Evolutionary conservation across 1,140 invertebrate genomes (phyloP).

Genomic region (Anthonomus grandis): DNA sequence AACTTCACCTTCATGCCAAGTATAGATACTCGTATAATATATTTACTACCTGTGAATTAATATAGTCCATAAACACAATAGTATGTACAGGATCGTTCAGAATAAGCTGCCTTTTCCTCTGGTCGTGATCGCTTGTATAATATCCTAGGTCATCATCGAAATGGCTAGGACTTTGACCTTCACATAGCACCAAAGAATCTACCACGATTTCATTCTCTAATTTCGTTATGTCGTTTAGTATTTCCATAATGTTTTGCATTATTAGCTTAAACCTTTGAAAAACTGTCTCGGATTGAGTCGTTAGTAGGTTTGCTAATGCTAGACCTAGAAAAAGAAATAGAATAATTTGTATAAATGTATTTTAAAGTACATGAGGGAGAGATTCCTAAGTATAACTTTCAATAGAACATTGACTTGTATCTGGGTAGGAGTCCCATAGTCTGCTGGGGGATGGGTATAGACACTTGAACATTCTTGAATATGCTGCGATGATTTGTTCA

Average conservation of each 20-base stretch:
- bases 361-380: no score
- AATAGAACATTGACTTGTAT: no score
- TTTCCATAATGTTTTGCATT: slow-evolving; percentile 74
- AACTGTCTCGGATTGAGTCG: slow-evolving; percentile 63
- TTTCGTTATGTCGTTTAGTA: slow-evolving; percentile 81
- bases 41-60: slow-evolving; percentile 66
- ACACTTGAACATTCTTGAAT: no score
- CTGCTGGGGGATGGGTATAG: no score
- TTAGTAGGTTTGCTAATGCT: slow-evolving; percentile 76
- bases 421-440: no score
- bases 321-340: slow-evolving; percentile 62
- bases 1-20: no score
- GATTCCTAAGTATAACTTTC: no score
- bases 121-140: slow-evolving; percentile 56
- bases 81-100: slow-evolving; percentile 68
- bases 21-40: no score
- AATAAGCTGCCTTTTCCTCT: slow-evolving; percentile 59
- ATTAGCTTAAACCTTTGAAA: slow-evolving; percentile 72
- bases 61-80: slow-evolving; percentile 64
- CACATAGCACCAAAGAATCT: slow-evolving; percentile 52
- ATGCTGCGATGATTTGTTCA: no score
- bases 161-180: slow-evolving; percentile 46
- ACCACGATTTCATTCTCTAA: slow-evolving; percentile 59
- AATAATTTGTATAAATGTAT: no score
- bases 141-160: slow-evolving; percentile 49